phyloP scores from a whole-genome alignment of 37 sponge, comb jelly and placozoan genomes.

The Tethya wilhelma region DNA sequence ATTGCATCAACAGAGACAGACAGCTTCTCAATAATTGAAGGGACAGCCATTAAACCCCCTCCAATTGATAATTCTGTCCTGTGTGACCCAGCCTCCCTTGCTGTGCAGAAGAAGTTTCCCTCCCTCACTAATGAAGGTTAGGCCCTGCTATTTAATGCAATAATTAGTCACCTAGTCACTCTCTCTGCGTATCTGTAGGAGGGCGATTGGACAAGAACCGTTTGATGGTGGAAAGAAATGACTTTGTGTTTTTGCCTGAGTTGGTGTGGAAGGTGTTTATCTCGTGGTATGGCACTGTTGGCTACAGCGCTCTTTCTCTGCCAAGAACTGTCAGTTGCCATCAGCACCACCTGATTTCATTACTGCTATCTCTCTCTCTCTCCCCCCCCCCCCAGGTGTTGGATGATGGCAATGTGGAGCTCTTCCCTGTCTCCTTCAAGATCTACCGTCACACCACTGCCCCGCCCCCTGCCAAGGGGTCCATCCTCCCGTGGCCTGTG shows the following conservation, averaged over 20 bases:
- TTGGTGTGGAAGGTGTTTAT: conserved; percentile 84
- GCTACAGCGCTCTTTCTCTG: conserved; percentile 50
- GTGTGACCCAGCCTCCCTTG: conserved; percentile 11
- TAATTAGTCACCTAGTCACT: background rate
- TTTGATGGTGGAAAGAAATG: conserved; percentile 39
- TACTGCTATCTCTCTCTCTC: background rate
- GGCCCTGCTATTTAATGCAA: background rate
- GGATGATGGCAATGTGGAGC: conserved; percentile 54
- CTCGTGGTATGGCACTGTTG: conserved; percentile 80
- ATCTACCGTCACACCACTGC: conserved; percentile 80
- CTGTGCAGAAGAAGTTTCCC: conserved; percentile 43
- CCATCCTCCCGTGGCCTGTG: conserved; percentile 30
- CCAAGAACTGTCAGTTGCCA: conserved; percentile 76
- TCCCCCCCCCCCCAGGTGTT: background rate
- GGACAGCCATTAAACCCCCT: no score
- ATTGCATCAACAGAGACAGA: background rate
- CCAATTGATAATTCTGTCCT: conserved; percentile 46
- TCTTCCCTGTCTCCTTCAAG: conserved; percentile 73
- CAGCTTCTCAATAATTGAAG: background rate
- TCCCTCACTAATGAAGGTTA: conserved; percentile 57
- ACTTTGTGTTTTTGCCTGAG: conserved; percentile 87
- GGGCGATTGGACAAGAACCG: conserved; percentile 32
- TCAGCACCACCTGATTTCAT: background rate
- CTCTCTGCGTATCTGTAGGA: conserved; percentile 37
- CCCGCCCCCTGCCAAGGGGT: conserved; percentile 49